phyloP scores from a whole-genome alignment of 1,140 invertebrate species.

The Plectus sambesii region DNA sequence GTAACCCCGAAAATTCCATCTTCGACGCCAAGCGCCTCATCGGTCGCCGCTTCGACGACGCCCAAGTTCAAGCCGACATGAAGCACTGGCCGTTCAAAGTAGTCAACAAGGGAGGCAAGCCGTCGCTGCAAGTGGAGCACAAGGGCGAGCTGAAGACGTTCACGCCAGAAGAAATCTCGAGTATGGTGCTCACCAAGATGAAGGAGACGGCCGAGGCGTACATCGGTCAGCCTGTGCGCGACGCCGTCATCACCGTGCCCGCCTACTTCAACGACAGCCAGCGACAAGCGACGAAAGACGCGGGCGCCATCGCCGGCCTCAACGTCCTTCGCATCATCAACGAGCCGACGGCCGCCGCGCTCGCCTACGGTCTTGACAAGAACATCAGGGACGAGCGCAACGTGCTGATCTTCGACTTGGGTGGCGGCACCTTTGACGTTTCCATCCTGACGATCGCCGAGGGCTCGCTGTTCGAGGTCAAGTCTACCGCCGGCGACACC shows the following conservation, averaged over 20 bases:
- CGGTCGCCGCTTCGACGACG: conserved; percentile 56
- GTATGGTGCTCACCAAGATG: conserved; percentile 34
- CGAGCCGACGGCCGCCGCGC: conserved; percentile 51
- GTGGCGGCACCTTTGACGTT: conserved; percentile 61
- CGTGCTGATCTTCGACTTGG: conserved; percentile 51
- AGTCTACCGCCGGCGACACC: conserved; percentile 58
- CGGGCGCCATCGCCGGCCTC: conserved; percentile 56
- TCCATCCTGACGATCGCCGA: conserved; percentile 74
- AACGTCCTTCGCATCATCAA: conserved; percentile 61
- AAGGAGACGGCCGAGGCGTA: conserved; percentile 33
- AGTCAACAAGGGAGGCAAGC: conserved; percentile 25
- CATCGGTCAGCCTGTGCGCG: conserved; percentile 48
- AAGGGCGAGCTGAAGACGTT: conserved; percentile 27
- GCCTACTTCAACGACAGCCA: conserved; percentile 50
- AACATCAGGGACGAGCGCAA: conserved; percentile 49
- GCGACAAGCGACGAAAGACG: conserved; percentile 60
- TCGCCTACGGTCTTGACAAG: conserved; percentile 52
- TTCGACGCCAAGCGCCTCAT: conserved; percentile 59
- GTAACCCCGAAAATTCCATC: conserved; percentile 87
- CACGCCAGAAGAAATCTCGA: conserved; percentile 31
- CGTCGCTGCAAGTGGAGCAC: conserved; percentile 25
- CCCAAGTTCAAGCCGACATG: conserved; percentile 59
- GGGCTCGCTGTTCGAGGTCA: conserved; percentile 53
- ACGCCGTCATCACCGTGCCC: conserved; percentile 49
- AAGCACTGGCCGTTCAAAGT: conserved; percentile 62